phyloP scores from a whole-genome alignment of 2,113 vertebrate species.

The Pseudolaguvia tuberculata region DNA sequence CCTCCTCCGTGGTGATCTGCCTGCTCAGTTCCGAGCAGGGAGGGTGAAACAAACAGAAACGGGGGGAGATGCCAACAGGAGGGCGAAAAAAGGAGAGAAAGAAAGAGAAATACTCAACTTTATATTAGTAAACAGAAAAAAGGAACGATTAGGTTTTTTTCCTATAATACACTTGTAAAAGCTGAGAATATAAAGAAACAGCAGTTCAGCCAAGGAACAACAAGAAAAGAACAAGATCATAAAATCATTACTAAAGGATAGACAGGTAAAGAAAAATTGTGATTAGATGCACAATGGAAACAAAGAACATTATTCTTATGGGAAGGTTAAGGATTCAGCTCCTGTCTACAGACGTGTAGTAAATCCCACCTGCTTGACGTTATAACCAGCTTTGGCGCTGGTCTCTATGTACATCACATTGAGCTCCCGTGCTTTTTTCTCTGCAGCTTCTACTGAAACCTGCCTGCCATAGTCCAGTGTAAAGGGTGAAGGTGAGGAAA shows the following conservation, averaged over 20 bases:
- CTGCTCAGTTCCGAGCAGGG: conserved; percentile 69
- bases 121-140: conserved; percentile 42
- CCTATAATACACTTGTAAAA: conserved; percentile 41
- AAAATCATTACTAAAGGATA: conserved; percentile 29
- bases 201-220: conserved; percentile 50
- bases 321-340: not conserved
- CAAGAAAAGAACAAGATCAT: conserved; percentile 39
- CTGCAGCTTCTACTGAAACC: conserved; percentile 76
- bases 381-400: conserved; percentile 75
- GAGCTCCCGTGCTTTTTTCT: conserved; percentile 75
- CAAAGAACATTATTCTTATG: conserved; percentile 5
- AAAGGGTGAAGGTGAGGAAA: conserved; percentile 41
- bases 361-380: conserved; percentile 75
- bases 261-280: conserved; percentile 1
- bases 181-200: conserved; percentile 33
- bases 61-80: conserved; percentile 39
- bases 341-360: not conserved
- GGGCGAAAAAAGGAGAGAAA: conserved; percentile 50
- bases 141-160: conserved; percentile 62
- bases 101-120: conserved; percentile 44
- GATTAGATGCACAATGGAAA: conserved; percentile 36
- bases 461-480: conserved; percentile 67
- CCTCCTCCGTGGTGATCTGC: conserved; percentile 93
- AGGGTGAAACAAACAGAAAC: conserved; percentile 47
- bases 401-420: conserved; percentile 79